Evolutionary conservation across 2,797 vertebrate species (phyloP).

Genomic region (Rallus crepitans): DNA sequence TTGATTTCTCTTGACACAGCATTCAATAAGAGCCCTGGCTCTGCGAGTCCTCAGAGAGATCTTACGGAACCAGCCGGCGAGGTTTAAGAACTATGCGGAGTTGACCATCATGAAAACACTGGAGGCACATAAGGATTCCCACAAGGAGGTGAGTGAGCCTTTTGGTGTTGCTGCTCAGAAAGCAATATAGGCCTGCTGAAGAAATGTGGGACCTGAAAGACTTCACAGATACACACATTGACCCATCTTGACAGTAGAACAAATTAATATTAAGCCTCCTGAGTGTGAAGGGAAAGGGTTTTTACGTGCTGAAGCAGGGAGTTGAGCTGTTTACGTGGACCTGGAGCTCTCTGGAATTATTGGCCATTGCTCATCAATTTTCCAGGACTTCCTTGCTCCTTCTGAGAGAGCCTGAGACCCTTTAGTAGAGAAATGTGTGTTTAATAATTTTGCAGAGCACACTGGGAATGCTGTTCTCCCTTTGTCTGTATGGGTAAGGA

Average conservation of each 20-base stretch:
- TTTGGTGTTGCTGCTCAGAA: background rate
- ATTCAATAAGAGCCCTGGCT: slow-evolving; percentile 94
- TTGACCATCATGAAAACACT: slow-evolving; percentile 99
- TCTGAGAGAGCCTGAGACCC: background rate
- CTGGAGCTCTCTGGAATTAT: background rate
- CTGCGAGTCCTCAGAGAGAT: slow-evolving; percentile 96
- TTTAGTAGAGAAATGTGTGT: background rate
- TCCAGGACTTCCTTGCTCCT: background rate
- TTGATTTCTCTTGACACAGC: slow-evolving; percentile 73
- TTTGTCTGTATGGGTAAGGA: background rate
- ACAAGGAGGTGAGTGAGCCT: slow-evolving; percentile 90
- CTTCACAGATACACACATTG: background rate
- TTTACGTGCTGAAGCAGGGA: background rate
- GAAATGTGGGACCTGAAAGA: background rate
- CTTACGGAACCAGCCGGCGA: slow-evolving; percentile 93
- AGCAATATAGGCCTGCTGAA: background rate
- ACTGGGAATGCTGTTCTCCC: background rate
- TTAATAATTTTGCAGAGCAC: background rate
- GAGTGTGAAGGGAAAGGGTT: background rate
- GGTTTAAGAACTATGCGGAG: slow-evolving; percentile 98
- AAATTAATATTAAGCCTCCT: background rate
- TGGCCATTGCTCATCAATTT: background rate
- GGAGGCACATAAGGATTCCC: slow-evolving; percentile 98
- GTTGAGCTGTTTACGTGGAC: background rate
- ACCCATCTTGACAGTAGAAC: background rate